phyloP scores from a whole-genome alignment of 2,113 vertebrate species.

The Pampusana beccarii region DNA sequence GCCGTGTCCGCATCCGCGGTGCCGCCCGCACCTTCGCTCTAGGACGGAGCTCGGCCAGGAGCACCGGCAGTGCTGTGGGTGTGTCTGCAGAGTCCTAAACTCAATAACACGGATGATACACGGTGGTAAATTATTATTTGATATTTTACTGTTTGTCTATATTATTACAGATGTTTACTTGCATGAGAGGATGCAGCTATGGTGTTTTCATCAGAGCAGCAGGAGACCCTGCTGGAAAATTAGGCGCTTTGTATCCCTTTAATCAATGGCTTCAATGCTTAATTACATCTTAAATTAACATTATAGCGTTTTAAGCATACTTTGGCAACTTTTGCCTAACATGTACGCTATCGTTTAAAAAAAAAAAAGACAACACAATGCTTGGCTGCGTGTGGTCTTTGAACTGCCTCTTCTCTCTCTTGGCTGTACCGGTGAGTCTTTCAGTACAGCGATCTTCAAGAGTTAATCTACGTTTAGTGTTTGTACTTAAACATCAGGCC shows the following conservation, averaged over 20 bases:
- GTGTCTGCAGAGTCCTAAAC: background rate
- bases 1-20: too few species aligned
- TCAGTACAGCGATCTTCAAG: background rate
- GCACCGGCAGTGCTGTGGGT: rapidly evolving
- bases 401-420: background rate
- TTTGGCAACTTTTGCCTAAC: background rate
- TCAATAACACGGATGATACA: background rate
- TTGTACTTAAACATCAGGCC: background rate
- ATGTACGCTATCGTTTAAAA: background rate
- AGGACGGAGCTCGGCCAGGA: rapidly evolving
- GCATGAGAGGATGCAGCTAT: background rate
- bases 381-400: background rate
- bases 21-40: rapidly evolving
- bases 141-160: background rate
- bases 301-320: background rate
- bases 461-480: background rate
- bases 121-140: background rate
- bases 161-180: background rate
- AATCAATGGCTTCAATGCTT: background rate
- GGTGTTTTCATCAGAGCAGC: background rate
- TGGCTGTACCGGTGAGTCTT: rapidly evolving
- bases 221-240: background rate
- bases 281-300: background rate
- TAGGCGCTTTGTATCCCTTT: background rate
- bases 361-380: rapidly evolving